These are phyloP conservation scores for Psilopsiagon aurifrons DNA, from an alignment of 2,113 vertebrate genomes.

Conservation along the genomic window DNA sequence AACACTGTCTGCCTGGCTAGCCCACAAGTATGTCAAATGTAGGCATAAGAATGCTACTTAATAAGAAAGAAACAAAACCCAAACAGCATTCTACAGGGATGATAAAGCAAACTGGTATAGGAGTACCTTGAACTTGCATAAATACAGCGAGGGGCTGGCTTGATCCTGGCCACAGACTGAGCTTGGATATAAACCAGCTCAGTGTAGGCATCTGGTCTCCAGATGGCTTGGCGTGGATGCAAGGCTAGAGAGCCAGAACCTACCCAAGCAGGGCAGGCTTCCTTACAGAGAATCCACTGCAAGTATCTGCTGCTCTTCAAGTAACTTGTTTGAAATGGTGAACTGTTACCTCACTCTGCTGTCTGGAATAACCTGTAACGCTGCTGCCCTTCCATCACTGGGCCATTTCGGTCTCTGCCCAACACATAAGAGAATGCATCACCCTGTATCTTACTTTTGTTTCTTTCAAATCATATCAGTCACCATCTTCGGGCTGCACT, in stretches of 20 bases:
- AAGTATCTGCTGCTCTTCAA: not conserved
- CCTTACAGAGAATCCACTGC: not conserved
- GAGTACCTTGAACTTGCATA: not conserved
- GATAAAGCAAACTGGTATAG: not conserved
- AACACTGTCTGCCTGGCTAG: not conserved
- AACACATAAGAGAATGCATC: not conserved
- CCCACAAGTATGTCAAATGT: not conserved
- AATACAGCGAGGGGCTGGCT: not conserved
- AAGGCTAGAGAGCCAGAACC: not conserved
- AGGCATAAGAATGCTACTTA: not conserved
- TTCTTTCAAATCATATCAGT: not conserved
- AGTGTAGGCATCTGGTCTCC: accelerated
- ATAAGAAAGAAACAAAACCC: not conserved
- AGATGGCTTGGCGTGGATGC: not conserved
- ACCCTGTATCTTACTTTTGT: not conserved
- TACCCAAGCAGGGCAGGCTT: not conserved
- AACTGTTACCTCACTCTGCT: not conserved
- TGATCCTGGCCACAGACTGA: not conserved
- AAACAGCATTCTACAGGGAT: not conserved
- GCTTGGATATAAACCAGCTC: not conserved
- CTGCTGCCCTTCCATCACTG: not conserved
- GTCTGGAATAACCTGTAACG: constrained; percentile 7
- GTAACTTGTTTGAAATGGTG: not conserved
- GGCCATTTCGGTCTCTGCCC: not conserved
- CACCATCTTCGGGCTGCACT: not conserved